phyloP scores from a whole-genome alignment of 2,113 vertebrate genomes.

The Pangasianodon gigas region DNA sequence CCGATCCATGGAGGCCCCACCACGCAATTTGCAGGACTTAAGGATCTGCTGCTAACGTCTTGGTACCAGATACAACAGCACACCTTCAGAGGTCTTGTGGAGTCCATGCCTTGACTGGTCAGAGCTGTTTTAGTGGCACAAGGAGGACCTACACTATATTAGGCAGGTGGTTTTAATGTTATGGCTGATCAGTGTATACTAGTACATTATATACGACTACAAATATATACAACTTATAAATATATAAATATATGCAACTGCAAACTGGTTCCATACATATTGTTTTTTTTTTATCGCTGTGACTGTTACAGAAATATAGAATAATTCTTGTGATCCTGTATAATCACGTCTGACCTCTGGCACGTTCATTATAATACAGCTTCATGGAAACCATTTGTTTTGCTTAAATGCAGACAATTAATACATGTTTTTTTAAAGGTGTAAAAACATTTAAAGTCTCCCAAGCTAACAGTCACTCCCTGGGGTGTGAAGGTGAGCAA shows the following conservation, averaged over 20 bases:
- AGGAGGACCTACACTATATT: no score
- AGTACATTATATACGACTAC: not conserved
- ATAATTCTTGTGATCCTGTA: not conserved
- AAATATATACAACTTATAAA: no score
- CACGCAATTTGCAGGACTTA: no score
- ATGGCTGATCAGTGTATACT: no score
- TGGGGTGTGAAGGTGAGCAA: slow-evolving; percentile 71
- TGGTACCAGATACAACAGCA: no score
- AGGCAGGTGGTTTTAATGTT: no score
- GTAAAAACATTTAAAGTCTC: not conserved
- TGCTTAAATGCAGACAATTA: not conserved
- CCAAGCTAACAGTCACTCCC: slow-evolving; percentile 68
- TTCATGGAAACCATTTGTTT: not conserved
- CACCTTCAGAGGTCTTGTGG: no score
- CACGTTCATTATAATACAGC: not conserved
- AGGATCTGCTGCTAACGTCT: no score
- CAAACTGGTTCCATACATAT: not conserved
- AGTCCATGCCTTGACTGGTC: no score
- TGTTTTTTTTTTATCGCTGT: not conserved
- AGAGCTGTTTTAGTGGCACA: no score
- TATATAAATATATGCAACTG: not conserved
- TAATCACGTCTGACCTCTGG: not conserved
- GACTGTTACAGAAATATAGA: not conserved
- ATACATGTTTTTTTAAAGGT: not conserved
- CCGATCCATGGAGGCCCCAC: no score